Evolutionary conservation across 1,140 invertebrate species (phyloP).

Genomic region (Aculops lycopersici): DNA sequence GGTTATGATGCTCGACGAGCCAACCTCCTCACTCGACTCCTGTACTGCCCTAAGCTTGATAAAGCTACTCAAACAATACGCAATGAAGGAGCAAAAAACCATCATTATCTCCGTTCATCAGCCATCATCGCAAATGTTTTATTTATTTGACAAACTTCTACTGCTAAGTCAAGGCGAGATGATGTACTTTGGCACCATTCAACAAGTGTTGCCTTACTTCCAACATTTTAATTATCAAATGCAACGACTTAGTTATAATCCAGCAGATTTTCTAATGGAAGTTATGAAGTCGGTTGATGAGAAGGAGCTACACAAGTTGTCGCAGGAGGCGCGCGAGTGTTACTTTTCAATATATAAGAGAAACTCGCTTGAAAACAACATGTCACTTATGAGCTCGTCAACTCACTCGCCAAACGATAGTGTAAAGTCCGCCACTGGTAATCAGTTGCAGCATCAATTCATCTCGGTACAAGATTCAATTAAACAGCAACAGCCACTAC

Average conservation of each 20-base stretch:
- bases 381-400: no score
- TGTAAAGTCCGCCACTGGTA: no score
- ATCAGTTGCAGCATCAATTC: no score
- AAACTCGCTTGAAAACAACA: no score
- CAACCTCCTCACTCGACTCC: constrained; percentile 50
- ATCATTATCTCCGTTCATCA: constrained; percentile 52
- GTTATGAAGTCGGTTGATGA: constrained; percentile 13
- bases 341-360: no score
- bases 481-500: no score
- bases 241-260: constrained; percentile 45
- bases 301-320: background rate
- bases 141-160: constrained; percentile 48
- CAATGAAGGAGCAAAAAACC: constrained; percentile 39
- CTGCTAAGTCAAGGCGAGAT: constrained; percentile 38
- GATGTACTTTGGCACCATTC: constrained; percentile 41
- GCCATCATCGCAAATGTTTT: constrained; percentile 55
- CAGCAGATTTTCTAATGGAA: constrained; percentile 38
- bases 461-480: no score
- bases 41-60: constrained; percentile 42
- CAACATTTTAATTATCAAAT: constrained; percentile 33
- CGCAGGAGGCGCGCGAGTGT: background rate
- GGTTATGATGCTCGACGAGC: constrained; percentile 49
- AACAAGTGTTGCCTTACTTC: constrained; percentile 40
- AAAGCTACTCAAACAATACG: constrained; percentile 34
- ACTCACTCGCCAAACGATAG: no score